These are phyloP conservation scores for Micropoecilia bifurca DNA, from an alignment of 2,797 vertebrate genomes.

Conservation along the genomic window DNA sequence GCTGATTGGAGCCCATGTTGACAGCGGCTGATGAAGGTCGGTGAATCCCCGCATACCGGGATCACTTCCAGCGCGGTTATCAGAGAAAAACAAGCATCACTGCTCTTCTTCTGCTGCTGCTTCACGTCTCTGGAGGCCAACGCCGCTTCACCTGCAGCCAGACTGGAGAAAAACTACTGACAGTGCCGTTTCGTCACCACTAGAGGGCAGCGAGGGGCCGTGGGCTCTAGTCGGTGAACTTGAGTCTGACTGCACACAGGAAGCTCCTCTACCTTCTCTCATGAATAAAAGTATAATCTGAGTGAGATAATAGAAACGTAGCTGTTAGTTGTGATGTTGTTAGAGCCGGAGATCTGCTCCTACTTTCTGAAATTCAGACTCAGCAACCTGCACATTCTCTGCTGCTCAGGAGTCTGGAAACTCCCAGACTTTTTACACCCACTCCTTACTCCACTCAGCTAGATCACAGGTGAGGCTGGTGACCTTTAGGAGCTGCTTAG, in stretches of 20 bases:
- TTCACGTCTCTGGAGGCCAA: not conserved
- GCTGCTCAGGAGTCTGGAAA: no score
- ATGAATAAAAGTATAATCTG: not conserved
- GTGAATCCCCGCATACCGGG: not conserved
- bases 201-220: conserved; percentile 69
- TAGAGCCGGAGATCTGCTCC: not conserved
- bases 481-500: not conserved
- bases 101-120: not conserved
- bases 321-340: not conserved
- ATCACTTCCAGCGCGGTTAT: not conserved
- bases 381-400: not conserved
- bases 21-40: not conserved
- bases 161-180: not conserved
- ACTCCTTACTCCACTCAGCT: not conserved
- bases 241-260: not conserved
- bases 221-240: not conserved
- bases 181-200: conserved; percentile 25
- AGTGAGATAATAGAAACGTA: not conserved
- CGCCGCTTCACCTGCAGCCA: not conserved
- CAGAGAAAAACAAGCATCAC: not conserved
- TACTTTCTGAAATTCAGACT: not conserved
- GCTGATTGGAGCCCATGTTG: not conserved
- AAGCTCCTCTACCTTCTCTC: not conserved
- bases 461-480: not conserved
- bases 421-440: not conserved